Conservation (phyloP, 2,888 invertebrate species). For the Scotopteryx bipunctaria region DNA sequence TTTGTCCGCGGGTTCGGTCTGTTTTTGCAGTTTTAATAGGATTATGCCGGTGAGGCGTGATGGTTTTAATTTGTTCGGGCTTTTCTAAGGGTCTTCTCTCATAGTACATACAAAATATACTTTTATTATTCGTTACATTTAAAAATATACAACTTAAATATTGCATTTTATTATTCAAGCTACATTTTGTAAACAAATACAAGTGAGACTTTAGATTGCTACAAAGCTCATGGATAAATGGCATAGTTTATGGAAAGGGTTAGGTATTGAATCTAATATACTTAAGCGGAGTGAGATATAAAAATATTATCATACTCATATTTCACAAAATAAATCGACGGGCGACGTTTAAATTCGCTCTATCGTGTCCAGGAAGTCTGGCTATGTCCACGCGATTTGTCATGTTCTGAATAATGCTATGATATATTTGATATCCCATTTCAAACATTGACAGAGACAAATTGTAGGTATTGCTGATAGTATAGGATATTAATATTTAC, state of each 20-base stretch:
- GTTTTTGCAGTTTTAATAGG: constrained; percentile 25
- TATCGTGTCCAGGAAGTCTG: constrained; percentile 25
- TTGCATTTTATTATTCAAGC: no score
- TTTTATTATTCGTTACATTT: no score
- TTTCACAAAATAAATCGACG: constrained; percentile 4
- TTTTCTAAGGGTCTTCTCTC: not conserved
- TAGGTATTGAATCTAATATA: no score
- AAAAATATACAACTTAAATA: no score
- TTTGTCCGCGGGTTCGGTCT: constrained; percentile 18
- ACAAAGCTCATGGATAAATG: no score
- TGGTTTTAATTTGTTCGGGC: not conserved
- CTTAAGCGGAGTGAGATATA: not conserved
- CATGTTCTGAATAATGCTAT: constrained; percentile 36
- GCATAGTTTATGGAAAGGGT: no score
- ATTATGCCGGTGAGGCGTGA: constrained; percentile 4
- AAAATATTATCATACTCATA: not conserved
- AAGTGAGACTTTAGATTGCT: no score
- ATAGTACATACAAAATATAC: not conserved
- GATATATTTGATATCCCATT: constrained; percentile 32
- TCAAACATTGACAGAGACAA: constrained; percentile 37
- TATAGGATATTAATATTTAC: constrained; percentile 18
- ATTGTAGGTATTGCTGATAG: constrained; percentile 25
- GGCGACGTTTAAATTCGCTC: constrained; percentile 12
- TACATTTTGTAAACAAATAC: no score
- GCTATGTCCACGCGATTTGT: constrained; percentile 33